These are phyloP conservation scores for Hemibates koningsi DNA, from an alignment of 2,113 vertebrate species.

Conservation along the genomic window DNA sequence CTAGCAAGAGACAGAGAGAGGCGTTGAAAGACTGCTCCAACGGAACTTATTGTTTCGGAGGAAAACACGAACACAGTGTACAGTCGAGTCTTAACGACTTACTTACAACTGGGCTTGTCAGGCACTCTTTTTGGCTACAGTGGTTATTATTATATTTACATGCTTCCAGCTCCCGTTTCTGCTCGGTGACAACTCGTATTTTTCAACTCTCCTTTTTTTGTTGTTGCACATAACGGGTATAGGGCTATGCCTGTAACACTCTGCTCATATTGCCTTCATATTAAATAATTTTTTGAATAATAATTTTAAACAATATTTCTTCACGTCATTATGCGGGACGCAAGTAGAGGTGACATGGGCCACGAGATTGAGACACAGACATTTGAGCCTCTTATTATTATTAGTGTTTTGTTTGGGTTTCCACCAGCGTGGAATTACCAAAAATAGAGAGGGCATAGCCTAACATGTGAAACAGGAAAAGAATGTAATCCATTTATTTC, in stretches of 20 bases:
- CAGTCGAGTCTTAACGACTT: not conserved
- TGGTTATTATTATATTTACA: not conserved
- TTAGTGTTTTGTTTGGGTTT: not conserved
- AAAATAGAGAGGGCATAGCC: not conserved
- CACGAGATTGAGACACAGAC: not conserved
- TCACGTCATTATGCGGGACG: not conserved
- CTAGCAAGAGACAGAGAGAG: fast-evolving
- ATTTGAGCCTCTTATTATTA: not conserved
- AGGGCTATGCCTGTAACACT: too few relatives aligned
- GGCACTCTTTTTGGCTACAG: fast-evolving
- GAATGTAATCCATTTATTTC: not conserved
- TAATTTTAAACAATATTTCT: not conserved
- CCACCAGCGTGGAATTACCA: fast-evolving
- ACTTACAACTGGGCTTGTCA: not conserved
- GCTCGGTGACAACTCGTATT: too few relatives aligned
- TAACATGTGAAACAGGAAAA: not conserved
- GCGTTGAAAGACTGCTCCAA: fast-evolving
- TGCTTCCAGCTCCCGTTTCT: not conserved
- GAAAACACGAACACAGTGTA: fast-evolving
- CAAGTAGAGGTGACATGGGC: not conserved
- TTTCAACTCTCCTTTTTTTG: too few relatives aligned
- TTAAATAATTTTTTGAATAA: not conserved
- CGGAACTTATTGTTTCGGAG: fast-evolving
- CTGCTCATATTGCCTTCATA: too few relatives aligned
- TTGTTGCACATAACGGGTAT: too few relatives aligned